Conservation (phyloP, 1,140 invertebrate genomes). For the Potamilus streckersoni region DNA sequence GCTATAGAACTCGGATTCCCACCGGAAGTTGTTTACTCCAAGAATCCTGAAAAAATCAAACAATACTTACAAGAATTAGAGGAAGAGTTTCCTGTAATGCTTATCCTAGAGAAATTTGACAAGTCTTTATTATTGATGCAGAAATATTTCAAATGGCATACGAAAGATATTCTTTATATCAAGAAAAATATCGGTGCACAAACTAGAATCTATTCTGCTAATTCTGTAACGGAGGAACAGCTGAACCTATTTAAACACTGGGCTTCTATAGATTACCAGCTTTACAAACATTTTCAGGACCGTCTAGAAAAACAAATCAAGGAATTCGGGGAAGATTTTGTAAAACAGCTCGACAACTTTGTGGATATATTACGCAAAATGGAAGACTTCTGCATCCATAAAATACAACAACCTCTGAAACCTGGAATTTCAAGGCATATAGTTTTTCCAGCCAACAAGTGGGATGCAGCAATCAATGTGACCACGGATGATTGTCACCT, state of each 20-base stretch:
- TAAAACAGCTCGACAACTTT: constrained; percentile 32
- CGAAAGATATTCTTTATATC: constrained; percentile 63
- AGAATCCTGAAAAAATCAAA: constrained; percentile 14
- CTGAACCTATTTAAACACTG: constrained; percentile 21
- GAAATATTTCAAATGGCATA: constrained; percentile 69
- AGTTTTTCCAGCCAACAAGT: constrained; percentile 1
- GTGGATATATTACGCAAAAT: constrained; percentile 15
- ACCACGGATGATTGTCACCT: constrained; percentile 25
- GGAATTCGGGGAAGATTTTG: constrained; percentile 30
- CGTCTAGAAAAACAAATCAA: constrained; percentile 35
- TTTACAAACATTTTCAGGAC: constrained; percentile 40
- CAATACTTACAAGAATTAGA: constrained; percentile 30
- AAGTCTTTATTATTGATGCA: constrained; percentile 70
- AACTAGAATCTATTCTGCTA: background rate
- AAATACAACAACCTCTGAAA: background rate
- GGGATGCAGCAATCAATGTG: constrained; percentile 26
- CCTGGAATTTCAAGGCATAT: background rate
- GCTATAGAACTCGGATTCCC: constrained; percentile 39
- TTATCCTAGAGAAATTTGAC: constrained; percentile 71
- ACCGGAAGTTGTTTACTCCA: constrained; percentile 16
- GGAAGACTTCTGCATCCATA: constrained; percentile 11
- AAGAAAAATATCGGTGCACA: constrained; percentile 22
- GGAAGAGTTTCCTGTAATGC: constrained; percentile 67
- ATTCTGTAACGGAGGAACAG: background rate
- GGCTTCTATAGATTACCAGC: constrained; percentile 36